Evolutionary conservation across 2,888 invertebrate genomes (phyloP).

Genomic region (Endotricha flammealis): DNA sequence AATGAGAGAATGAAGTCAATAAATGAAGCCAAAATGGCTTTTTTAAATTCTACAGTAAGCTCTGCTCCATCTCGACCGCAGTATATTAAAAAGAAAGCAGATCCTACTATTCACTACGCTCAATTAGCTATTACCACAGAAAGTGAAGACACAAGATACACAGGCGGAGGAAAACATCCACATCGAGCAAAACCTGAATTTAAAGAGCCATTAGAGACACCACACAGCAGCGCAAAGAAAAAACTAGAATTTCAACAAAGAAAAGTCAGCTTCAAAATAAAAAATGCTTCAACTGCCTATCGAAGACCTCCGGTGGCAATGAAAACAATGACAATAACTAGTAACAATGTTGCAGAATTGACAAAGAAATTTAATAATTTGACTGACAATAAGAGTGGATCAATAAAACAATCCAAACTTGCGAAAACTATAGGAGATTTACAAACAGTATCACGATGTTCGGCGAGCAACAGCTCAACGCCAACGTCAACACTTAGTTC

Average conservation of each 20-base stretch:
- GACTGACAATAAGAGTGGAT: slow-evolving; percentile 52
- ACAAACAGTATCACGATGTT: slow-evolving; percentile 43
- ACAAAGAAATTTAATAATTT: slow-evolving; percentile 84
- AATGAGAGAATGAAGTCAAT: slow-evolving; percentile 52
- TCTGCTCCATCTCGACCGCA: slow-evolving; percentile 20
- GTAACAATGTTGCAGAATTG: slow-evolving; percentile 81
- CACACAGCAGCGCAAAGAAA: slow-evolving; percentile 43
- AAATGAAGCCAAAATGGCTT: slow-evolving; percentile 60
- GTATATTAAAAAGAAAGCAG: slow-evolving; percentile 28
- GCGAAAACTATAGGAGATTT: slow-evolving; percentile 71
- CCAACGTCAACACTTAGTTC: slow-evolving; percentile 67
- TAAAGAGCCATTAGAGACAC: slow-evolving; percentile 34
- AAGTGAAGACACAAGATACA: slow-evolving; percentile 66
- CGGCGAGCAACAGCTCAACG: slow-evolving; percentile 62
- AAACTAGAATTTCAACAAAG: slow-evolving; percentile 59
- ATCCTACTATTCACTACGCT: slow-evolving; percentile 56
- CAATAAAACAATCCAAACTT: slow-evolving; percentile 76
- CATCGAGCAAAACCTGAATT: slow-evolving; percentile 23
- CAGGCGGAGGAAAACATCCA: slow-evolving; percentile 56
- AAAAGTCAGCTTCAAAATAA: slow-evolving; percentile 81
- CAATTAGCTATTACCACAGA: slow-evolving; percentile 61
- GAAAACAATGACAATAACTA: slow-evolving; percentile 68
- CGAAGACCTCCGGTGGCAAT: slow-evolving; percentile 59
- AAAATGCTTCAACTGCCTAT: slow-evolving; percentile 65
- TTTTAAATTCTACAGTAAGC: slow-evolving; percentile 56